Percentiles rank a stretch among this genome's conserved stretches.
Conservation (phyloP, 2,797 vertebrate genomes). For the Rhinoraja longicauda region DNA sequence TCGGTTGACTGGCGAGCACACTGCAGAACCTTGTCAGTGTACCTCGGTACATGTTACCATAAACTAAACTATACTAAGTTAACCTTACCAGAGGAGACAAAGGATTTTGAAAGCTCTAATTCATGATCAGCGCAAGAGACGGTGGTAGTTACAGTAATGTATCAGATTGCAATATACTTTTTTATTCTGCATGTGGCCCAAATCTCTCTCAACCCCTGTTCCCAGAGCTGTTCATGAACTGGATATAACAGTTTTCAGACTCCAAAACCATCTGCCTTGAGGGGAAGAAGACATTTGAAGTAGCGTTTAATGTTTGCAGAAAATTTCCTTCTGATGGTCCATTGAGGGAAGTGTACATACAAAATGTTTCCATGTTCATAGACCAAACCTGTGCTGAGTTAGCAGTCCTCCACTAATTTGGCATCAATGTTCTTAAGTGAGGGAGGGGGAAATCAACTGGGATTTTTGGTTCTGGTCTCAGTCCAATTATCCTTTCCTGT, state of each 20-base stretch:
- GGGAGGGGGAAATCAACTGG: neutral
- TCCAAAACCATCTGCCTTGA: no score
- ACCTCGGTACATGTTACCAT: no score
- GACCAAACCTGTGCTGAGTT: neutral
- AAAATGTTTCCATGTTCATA: neutral
- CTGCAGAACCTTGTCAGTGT: no score
- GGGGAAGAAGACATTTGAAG: neutral
- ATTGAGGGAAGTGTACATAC: neutral
- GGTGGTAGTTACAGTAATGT: neutral
- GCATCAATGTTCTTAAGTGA: neutral
- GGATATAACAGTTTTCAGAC: no score
- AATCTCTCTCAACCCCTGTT: no score
- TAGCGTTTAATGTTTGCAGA: neutral
- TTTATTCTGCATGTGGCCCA: no score
- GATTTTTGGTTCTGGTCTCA: conserved; percentile 3
- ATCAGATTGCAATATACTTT: neutral
- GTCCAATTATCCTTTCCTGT: neutral
- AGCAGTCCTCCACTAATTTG: neutral
- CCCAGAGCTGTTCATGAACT: no score
- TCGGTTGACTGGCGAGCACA: no score
- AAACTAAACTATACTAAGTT: neutral
- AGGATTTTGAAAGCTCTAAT: neutral
- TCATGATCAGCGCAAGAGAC: neutral
- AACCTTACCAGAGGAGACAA: neutral
- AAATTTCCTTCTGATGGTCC: neutral